Percentiles rank a stretch among this genome's conserved stretches.
These are phyloP conservation scores for Linyphia triangularis DNA, from an alignment of 2,888 invertebrate species.

Conservation along the genomic window DNA sequence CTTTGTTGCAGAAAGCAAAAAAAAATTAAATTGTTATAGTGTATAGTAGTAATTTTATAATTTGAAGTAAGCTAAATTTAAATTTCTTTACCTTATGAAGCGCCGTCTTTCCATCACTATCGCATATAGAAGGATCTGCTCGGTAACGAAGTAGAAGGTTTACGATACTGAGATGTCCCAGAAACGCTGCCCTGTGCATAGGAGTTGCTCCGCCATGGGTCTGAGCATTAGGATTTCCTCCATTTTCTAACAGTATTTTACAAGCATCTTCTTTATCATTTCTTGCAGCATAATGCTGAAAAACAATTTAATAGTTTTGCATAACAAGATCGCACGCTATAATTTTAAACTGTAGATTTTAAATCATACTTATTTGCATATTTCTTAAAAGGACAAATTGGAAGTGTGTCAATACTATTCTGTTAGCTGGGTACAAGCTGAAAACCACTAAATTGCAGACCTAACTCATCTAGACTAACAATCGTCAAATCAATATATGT, in stretches of 20 bases:
- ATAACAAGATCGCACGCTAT: background rate
- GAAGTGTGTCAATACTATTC: background rate
- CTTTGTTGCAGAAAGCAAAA: too few species aligned
- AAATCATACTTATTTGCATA: background rate
- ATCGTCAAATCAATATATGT: too few species aligned
- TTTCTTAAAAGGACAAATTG: background rate
- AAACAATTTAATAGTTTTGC: background rate
- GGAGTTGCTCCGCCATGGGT: conserved; percentile 90
- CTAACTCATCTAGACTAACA: too few species aligned
- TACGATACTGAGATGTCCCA: conserved; percentile 84
- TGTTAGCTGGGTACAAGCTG: too few species aligned
- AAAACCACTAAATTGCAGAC: too few species aligned
- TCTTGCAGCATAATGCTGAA: conserved; percentile 90
- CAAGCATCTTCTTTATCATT: conserved; percentile 88
- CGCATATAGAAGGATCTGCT: conserved; percentile 85
- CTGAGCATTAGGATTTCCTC: conserved; percentile 86
- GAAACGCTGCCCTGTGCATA: conserved; percentile 89
- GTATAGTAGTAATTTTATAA: too few species aligned
- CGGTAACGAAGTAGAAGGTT: conserved; percentile 84
- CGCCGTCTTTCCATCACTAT: conserved; percentile 89
- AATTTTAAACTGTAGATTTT: background rate
- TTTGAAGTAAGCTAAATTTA: too few species aligned
- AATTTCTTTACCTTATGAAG: conserved; percentile 92
- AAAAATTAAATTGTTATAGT: too few species aligned
- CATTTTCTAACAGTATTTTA: conserved; percentile 84